Conservation (phyloP, 2,888 invertebrate species). For the Elegia similella region DNA sequence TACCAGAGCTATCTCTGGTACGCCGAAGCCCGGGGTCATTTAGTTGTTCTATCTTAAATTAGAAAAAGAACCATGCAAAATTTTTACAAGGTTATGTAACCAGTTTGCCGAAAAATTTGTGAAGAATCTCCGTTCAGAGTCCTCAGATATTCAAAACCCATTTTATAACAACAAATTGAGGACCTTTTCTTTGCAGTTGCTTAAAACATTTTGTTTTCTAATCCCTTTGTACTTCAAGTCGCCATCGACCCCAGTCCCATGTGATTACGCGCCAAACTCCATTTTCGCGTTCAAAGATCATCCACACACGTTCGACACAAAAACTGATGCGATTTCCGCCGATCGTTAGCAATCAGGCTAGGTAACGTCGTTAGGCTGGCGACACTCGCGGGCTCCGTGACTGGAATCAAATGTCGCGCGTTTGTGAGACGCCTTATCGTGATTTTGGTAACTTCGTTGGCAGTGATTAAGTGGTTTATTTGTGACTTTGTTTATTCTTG, state of each 20-base stretch:
- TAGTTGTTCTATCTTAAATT: too few species aligned
- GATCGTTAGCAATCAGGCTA: slow-evolving; percentile 28
- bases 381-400: slow-evolving; percentile 24
- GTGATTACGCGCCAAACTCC: slow-evolving; percentile 2
- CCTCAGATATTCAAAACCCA: too few species aligned
- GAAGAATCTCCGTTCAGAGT: too few species aligned
- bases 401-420: slow-evolving; percentile 16
- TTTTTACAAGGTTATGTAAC: too few species aligned
- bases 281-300: slow-evolving; percentile 15
- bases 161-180: too few species aligned
- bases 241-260: neutral
- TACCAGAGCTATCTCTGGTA: too few species aligned
- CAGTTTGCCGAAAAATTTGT: too few species aligned
- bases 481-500: slow-evolving; percentile 1
- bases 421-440: slow-evolving; percentile 2
- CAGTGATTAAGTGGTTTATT: slow-evolving; percentile 14
- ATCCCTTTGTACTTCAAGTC: neutral
- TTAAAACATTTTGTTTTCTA: too few species aligned
- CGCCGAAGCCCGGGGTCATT: too few species aligned
- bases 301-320: slow-evolving; percentile 17
- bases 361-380: slow-evolving; percentile 26
- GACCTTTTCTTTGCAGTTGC: too few species aligned
- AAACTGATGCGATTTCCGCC: slow-evolving; percentile 16
- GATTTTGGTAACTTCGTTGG: slow-evolving; percentile 12
- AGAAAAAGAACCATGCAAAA: too few species aligned